Conservation (phyloP, 2,113 vertebrate genomes). For the Carettochelys insculpta region DNA sequence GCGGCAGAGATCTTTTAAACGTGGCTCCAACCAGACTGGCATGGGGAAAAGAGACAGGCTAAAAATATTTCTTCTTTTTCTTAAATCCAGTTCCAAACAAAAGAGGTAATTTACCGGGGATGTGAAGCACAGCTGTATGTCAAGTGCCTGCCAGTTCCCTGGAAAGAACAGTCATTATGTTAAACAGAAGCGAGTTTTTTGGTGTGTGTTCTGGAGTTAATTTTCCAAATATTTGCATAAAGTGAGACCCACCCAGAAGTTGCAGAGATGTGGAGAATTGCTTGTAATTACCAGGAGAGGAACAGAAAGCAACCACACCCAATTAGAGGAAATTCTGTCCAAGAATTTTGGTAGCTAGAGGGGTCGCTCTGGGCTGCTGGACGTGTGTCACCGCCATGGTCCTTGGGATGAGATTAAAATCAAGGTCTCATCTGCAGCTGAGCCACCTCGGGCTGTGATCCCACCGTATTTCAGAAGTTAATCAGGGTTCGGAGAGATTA, state of each 20-base stretch:
- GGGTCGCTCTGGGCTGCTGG: background rate
- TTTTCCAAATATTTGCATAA: background rate
- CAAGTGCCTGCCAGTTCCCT: background rate
- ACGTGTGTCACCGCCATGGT: background rate
- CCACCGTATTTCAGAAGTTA: background rate
- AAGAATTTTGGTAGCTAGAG: accelerated
- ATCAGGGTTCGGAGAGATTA: background rate
- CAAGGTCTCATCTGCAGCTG: background rate
- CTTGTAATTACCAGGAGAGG: background rate
- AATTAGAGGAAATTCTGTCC: accelerated
- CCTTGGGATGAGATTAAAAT: background rate
- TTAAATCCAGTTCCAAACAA: constrained; percentile 18
- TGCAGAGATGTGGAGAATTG: accelerated
- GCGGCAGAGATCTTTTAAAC: background rate
- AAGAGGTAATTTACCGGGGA: background rate
- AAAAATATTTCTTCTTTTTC: background rate
- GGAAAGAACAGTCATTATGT: constrained; percentile 5
- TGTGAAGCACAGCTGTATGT: background rate
- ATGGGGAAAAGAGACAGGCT: background rate
- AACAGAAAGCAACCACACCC: background rate
- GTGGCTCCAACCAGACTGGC: background rate
- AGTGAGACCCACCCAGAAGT: background rate
- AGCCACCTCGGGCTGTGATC: background rate
- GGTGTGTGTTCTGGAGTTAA: background rate
- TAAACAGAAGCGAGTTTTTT: background rate